Evolutionary conservation across 2,113 vertebrate species (phyloP), one percentile per base, ranked within the genome.

Genomic region (Prietella phreatophila): DNA sequence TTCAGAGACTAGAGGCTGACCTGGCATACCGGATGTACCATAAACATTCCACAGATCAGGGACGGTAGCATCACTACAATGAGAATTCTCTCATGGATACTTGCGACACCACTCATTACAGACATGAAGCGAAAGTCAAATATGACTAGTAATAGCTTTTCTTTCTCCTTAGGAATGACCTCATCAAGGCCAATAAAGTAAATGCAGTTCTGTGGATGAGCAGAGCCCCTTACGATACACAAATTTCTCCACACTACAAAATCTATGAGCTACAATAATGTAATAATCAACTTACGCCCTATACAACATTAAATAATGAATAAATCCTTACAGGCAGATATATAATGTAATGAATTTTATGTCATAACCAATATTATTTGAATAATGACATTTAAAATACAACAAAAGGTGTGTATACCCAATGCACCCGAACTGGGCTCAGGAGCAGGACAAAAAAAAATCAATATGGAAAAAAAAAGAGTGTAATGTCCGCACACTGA

Each of bases 1-100:
- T 75, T 86, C 19, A 99, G 98, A 97, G 96, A 96, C 97, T 98
- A 93, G 98, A 99, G 94, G 89, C 97, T 0, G 97, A 99, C 82
- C 91, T 98, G 69, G 94, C 95, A 0, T 98, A 99, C 69, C 99
- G 97, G 98, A 96, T 93, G 89, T 97, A 96, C 91, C 79, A 97
- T 1, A 93, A 94, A 0, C 95, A 94, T 8, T 92, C 96, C 22
- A 95, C 73, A 0, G 97, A 98, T 84, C 97, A 97, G 0, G 96
- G 96, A 0, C 96, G 97, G 61, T 97, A 97, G 36, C 97, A 97
- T 84, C 97, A 99, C 89, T 97, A 98, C 0, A 98, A 99, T 2
- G 98, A 98, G 82, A 98, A 99, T 8, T 56, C 97, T 0, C 95
- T 97, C 0, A 93, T 96, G 0, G 96, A 94, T 17, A 97, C 97